A percentile compares a stretch with the other conserved stretches of the same genome.
Evolutionary conservation across 2,888 invertebrate species (phyloP).

Genomic region (Cheilosia pagana): DNA sequence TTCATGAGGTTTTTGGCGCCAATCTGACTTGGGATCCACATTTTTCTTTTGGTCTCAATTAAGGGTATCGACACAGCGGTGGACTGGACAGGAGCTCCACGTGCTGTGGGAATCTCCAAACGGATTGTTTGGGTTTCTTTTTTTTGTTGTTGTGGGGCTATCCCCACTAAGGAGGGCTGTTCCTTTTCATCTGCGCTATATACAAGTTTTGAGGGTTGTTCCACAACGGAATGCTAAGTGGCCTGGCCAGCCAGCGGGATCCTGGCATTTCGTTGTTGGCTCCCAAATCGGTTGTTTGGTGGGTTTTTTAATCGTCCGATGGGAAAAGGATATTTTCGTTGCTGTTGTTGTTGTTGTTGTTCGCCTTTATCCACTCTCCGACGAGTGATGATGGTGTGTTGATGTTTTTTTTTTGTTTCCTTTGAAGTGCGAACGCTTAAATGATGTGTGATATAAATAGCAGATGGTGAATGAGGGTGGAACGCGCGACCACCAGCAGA

Average conservation of each 20-base stretch:
- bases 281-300: conserved; percentile 75
- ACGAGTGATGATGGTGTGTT: conserved; percentile 47
- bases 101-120: conserved; percentile 60
- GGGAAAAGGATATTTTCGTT: conserved; percentile 61
- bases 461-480: neutral
- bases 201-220: conserved; percentile 63
- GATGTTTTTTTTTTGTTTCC: conserved; percentile 28
- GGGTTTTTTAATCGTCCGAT: conserved; percentile 74
- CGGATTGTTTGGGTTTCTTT: conserved; percentile 17
- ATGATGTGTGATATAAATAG: conserved; percentile 64
- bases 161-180: conserved; percentile 64
- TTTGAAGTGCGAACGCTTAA: conserved; percentile 71
- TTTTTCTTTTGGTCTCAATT: conserved; percentile 51
- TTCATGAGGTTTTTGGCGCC: conserved; percentile 59
- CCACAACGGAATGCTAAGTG: conserved; percentile 74
- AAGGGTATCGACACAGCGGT: conserved; percentile 31
- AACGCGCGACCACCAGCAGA: conserved; percentile 15
- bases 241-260: conserved; percentile 74
- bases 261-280: conserved; percentile 72
- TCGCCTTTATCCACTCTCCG: conserved; percentile 43
- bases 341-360: conserved; percentile 12
- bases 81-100: conserved; percentile 39
- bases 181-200: conserved; percentile 55
- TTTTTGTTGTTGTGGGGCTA: conserved; percentile 55
- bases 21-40: conserved; percentile 30